Evolutionary conservation across 92 coral and sea anemone species (phyloP).

Genomic region (Blastomussa wellsi): DNA sequence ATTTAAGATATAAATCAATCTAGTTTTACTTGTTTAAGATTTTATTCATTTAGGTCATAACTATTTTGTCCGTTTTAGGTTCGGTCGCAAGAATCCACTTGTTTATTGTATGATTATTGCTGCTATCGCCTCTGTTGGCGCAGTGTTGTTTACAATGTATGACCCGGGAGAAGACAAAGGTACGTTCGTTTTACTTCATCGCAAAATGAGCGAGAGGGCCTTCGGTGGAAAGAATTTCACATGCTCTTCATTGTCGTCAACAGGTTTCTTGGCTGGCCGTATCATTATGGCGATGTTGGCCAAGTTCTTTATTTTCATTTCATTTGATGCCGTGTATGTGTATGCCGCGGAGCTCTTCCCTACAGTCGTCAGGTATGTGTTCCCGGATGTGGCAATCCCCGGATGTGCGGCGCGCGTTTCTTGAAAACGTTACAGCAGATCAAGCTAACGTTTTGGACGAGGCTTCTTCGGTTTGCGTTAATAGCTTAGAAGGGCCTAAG

Average conservation of each 20-base stretch:
- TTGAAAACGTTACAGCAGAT: too few species aligned
- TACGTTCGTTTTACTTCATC: background rate
- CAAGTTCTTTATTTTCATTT: constrained; percentile 70
- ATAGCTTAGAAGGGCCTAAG: too few species aligned
- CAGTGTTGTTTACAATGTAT: constrained; percentile 58
- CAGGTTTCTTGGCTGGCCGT: constrained; percentile 73
- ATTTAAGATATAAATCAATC: too few species aligned
- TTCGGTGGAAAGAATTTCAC: background rate
- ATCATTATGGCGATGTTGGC: constrained; percentile 80
- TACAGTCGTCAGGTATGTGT: constrained; percentile 71
- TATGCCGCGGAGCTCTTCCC: constrained; percentile 82
- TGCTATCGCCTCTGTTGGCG: constrained; percentile 55
- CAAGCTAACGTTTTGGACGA: too few species aligned
- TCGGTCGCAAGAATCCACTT: constrained; percentile 62
- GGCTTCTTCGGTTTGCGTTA: too few species aligned
- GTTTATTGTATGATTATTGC: constrained; percentile 58
- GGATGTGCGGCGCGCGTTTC: too few species aligned
- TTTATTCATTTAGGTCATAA: background rate
- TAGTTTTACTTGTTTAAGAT: too few species aligned
- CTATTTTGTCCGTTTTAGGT: constrained; percentile 16
- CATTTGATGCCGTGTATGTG: constrained; percentile 75
- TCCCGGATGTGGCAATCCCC: too few species aligned
- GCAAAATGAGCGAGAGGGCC: too few species aligned
- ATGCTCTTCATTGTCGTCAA: background rate
- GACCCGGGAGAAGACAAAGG: constrained; percentile 61